Conservation (phyloP, 2,888 invertebrate genomes). For the Cheiracanthium punctorium region DNA sequence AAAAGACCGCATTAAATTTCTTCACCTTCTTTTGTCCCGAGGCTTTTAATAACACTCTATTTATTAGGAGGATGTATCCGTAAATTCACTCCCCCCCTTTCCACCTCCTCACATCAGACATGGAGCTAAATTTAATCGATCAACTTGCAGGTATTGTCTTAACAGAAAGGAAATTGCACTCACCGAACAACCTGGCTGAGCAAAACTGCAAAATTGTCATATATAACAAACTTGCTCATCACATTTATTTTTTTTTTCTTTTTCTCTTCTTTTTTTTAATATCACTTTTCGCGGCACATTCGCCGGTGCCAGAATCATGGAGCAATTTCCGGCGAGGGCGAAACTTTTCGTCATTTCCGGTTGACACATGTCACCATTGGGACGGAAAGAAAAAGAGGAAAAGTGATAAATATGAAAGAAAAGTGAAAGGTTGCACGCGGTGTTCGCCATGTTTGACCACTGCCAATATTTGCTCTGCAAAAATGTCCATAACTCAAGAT, state of each 20-base stretch:
- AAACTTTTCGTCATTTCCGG: slow-evolving; percentile 43
- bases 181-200: neutral
- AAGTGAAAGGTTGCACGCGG: slow-evolving; percentile 23
- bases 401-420: slow-evolving; percentile 16
- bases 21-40: too few species aligned
- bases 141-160: neutral
- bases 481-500: too few species aligned
- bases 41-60: neutral
- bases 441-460: slow-evolving; percentile 28
- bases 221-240: neutral
- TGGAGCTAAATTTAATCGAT: neutral
- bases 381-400: slow-evolving; percentile 9
- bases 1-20: too few species aligned
- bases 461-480: too few species aligned
- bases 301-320: slow-evolving; percentile 21
- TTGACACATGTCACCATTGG: slow-evolving; percentile 44
- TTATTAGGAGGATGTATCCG: neutral
- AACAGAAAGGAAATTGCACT: slow-evolving; percentile 3
- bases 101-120: neutral
- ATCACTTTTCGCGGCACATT: slow-evolving; percentile 13
- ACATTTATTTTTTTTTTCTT: too few species aligned
- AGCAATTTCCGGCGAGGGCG: slow-evolving; percentile 47
- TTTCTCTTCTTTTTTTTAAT: neutral
- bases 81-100: neutral
- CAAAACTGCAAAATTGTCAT: slow-evolving; percentile 3